Conservation (phyloP, 2,113 vertebrate genomes). For the Dipodomys merriami region DNA sequence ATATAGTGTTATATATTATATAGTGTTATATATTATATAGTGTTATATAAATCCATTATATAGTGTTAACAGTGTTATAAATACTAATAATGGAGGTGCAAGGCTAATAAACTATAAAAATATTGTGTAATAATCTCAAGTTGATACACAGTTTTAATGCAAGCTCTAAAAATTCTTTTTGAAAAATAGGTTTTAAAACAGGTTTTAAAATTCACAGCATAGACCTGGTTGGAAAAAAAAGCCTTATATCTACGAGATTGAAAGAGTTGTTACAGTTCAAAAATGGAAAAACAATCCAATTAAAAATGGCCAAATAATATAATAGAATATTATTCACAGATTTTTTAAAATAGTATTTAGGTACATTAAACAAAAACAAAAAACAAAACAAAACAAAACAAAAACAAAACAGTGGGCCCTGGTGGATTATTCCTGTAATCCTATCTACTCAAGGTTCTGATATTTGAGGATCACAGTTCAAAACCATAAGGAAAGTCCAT, state of each 20-base stretch:
- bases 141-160: not conserved
- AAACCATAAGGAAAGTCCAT: too few relatives aligned
- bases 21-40: not conserved
- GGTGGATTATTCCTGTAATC: too few relatives aligned
- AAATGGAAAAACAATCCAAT: not conserved
- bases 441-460: too few relatives aligned
- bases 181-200: not conserved
- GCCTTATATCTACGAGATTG: not conserved
- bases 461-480: too few relatives aligned
- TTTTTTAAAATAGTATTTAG: not conserved
- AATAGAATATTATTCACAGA: not conserved
- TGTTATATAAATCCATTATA: too few relatives aligned
- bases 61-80: not conserved
- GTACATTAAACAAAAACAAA: too few relatives aligned
- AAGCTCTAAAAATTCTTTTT: not conserved
- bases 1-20: not conserved
- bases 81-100: not conserved
- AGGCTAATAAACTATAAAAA: not conserved
- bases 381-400: too few relatives aligned
- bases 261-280: not conserved
- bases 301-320: not conserved
- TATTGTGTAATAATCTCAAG: not conserved
- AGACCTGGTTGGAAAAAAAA: not conserved
- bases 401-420: too few relatives aligned
- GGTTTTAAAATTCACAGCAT: not conserved